Base-by-base conservation (phyloP, 2,888 invertebrate genomes). In the Drosophila merina region DNA sequence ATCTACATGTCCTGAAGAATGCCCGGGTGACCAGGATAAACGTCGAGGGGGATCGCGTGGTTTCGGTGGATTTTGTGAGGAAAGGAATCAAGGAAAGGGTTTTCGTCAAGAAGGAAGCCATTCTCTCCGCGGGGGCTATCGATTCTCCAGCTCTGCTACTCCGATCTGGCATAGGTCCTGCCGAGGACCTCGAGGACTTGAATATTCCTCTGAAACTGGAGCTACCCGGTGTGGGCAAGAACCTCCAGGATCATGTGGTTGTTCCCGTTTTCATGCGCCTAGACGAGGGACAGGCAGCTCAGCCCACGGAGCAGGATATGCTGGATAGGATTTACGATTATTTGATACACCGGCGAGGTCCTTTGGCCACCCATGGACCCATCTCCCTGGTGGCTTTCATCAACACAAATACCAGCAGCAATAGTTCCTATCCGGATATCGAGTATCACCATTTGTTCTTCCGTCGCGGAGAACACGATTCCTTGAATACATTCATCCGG, bases 241-340 rank as follows among this genome's bases (percentile, higher is more conserved):
- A 97, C 86, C 92, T 97, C 1, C 96, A 96, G 90, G 97, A 97
- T 87, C 97, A 97, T 89, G 94, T 95, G 25, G 94, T 94, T 0
- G 92, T 94, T 1, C 86, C 88, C 2, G 4, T 91, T 0, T 80
- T 89, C 20, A 44, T 90, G 10, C 75, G 88, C 25, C 90, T 94
- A 74, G 93, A 93, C 1, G 74, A 75, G 12, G 77, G 62, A 0
- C 70, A 20, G 2, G 72, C 81, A 0, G 26, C 57, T 25, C 20
- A 72, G 0, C 26, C 71, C 0, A 71, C 82, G 84, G 25, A 91
- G 88, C 74, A 89, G 90, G 74, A 86, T 0, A 26, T 72, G 0
- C 52, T 91, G 1, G 88, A 91, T 44, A 72, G 57, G 7, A 69
- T 88, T 3, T 92, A 89, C 28, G 75, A 93, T 5, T 95, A 94